These are phyloP conservation scores for Nesometra sesokonis DNA, from an alignment of 35 echinoderm and acorn worm species.

Conservation along the genomic window DNA sequence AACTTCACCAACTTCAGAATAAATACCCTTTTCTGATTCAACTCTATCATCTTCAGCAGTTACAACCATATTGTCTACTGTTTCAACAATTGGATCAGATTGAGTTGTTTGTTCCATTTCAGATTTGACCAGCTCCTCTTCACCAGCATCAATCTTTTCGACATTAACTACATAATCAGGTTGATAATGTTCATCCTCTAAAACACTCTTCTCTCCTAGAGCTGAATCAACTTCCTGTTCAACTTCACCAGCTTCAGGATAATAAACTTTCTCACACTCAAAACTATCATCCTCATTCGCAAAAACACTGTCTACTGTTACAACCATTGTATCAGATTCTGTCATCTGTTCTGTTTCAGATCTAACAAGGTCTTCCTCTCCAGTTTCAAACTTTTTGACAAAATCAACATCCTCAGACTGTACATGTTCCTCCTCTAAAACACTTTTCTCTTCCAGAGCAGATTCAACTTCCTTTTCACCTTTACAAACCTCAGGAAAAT, in stretches of 20 bases:
- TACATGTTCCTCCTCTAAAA: background rate
- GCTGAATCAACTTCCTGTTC: background rate
- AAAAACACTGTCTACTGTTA: background rate
- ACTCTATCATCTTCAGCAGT: background rate
- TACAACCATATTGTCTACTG: background rate
- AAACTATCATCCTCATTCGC: too few species aligned
- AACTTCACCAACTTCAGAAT: conserved; percentile 4
- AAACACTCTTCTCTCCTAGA: too few species aligned
- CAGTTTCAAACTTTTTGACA: too few species aligned
- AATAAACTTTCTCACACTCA: too few species aligned
- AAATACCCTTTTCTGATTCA: background rate
- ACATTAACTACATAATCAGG: background rate
- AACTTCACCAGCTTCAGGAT: background rate
- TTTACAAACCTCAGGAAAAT: background rate
- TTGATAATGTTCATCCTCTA: too few species aligned
- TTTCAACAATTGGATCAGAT: conserved; percentile 5
- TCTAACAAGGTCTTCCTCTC: too few species aligned
- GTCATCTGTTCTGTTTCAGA: background rate
- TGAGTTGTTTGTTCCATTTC: conserved; percentile 19
- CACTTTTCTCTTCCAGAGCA: background rate
- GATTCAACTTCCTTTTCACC: background rate
- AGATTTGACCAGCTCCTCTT: background rate
- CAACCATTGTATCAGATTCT: too few species aligned
- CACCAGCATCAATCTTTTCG: background rate
- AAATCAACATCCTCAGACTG: background rate